Base-by-base conservation (phyloP, 1,140 invertebrate genomes). In the Hesperophylax magnus region DNA sequence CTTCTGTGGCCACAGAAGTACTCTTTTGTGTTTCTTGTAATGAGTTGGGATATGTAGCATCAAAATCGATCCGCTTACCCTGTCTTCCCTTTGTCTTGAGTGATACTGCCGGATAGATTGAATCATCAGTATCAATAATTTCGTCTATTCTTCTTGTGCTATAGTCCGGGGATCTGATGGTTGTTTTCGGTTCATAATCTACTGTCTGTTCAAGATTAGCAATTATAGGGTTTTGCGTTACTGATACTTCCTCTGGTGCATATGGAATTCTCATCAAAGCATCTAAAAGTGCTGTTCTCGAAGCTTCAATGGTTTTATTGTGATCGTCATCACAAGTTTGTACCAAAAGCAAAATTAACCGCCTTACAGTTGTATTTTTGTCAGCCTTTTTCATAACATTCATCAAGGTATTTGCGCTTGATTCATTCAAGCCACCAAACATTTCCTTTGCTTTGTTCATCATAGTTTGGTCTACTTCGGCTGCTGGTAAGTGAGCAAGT, bases 301-400 rank as follows among this genome's bases (percentile, higher is more conserved):
- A 91, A 84, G 93, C 91, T 87, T 95, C 90, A 85, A 93, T 87
- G 78, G 92, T 91, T 86, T 92, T 92, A 86, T 94, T 89, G 85
- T 94, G 88, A 87, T 94, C 91, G 85, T 94, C 93, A 79, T 93
- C 94, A 85, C 94, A 95, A 72, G 94, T 94, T 82, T 93, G 94
- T 14, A 96, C 94, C 77, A 96, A 87, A 15, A 96, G 86, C 11
- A 96, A 86, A 53, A 96, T 93, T 17, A 96, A 86, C 65, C 94
- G 92, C 76, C 94, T 90, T 0, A 96, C 94, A 1, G 94, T 94
- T 60, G 93, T 93, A 86, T 96, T 96, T 77, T 91, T 93, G 84
- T 94, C 93, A 3, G 95, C 95, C 86, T 95, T 93, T 83, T 94
- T 93, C 94, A 96, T 96, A 7, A 95, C 93, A 78, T 93, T 92